A percentile compares a stretch with the other conserved stretches of the same genome.
Evolutionary conservation across 2,888 invertebrate genomes (phyloP).

Genomic region (Aphidoletes aphidimyza): DNA sequence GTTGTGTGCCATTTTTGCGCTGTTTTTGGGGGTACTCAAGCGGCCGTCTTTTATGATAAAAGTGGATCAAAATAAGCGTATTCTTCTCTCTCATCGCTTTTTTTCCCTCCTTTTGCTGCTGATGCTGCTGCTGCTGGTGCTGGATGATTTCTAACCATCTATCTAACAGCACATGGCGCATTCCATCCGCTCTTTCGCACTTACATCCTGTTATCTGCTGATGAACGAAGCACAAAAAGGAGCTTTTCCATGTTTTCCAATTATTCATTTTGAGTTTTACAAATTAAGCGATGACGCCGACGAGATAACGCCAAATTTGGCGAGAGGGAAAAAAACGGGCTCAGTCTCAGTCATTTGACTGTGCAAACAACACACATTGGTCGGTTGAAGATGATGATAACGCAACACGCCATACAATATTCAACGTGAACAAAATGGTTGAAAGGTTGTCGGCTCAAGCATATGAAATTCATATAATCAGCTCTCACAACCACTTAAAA

Average conservation of each 20-base stretch:
- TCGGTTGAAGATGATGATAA: too few species aligned
- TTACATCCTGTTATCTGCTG: conserved; percentile 13
- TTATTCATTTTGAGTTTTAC: background rate
- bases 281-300: conserved; percentile 25
- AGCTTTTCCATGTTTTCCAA: conserved; percentile 13
- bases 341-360: too few species aligned
- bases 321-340: background rate
- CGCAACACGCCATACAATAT: too few species aligned
- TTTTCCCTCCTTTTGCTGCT: too few species aligned
- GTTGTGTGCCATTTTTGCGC: too few species aligned
- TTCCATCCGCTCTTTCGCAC: background rate
- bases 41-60: background rate
- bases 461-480: background rate
- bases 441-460: background rate
- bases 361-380: too few species aligned
- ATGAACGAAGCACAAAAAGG: background rate
- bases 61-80: background rate
- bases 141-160: too few species aligned
- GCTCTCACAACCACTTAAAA: background rate
- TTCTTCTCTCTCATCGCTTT: too few species aligned
- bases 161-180: too few species aligned
- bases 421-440: too few species aligned
- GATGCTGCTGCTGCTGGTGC: too few species aligned
- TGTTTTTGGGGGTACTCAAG: too few species aligned
- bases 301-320: conserved; percentile 9